phyloP scores from a whole-genome alignment of 2,797 vertebrate genomes.

The Hozukius guyotensis region DNA sequence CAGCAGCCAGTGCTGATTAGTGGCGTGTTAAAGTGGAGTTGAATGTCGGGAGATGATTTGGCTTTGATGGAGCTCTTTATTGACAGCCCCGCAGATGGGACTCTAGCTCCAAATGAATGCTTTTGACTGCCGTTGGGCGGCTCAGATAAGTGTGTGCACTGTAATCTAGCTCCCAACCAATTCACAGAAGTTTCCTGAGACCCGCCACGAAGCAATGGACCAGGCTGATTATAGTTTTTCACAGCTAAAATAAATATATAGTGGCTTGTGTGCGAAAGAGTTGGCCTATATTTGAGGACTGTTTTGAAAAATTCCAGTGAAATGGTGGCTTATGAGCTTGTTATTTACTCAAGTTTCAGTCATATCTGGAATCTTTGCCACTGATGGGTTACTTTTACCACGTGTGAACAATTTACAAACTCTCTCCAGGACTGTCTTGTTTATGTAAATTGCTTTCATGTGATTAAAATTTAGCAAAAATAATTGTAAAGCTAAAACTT shows the following conservation, averaged over 20 bases:
- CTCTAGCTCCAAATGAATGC: constrained; percentile 40
- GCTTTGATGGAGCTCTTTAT: constrained; percentile 52
- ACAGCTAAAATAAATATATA: constrained; percentile 45
- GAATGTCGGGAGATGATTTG: constrained; percentile 27
- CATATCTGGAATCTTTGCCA: not conserved
- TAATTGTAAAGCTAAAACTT: not conserved
- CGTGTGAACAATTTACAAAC: constrained; percentile 5
- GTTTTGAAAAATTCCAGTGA: constrained; percentile 8
- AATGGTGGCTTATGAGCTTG: not conserved
- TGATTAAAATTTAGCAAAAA: not conserved
- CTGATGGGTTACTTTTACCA: not conserved
- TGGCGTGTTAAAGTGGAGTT: constrained; percentile 26
- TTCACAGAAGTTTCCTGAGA: constrained; percentile 22
- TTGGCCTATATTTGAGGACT: constrained; percentile 8
- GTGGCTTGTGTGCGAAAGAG: constrained; percentile 6
- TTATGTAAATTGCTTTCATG: not conserved
- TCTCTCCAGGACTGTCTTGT: not conserved
- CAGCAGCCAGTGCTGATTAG: constrained; percentile 62
- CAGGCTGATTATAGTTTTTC: constrained; percentile 61
- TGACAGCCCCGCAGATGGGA: constrained; percentile 43
- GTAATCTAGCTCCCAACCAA: constrained; percentile 52
- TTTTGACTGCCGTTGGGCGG: constrained; percentile 30
- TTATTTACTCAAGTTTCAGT: not conserved
- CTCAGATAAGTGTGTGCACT: constrained; percentile 33
- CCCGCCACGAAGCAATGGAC: not conserved